Conservation (phyloP, 37 sponge, comb jelly and placozoan genomes). For the Aphrocallistes beatrix region DNA sequence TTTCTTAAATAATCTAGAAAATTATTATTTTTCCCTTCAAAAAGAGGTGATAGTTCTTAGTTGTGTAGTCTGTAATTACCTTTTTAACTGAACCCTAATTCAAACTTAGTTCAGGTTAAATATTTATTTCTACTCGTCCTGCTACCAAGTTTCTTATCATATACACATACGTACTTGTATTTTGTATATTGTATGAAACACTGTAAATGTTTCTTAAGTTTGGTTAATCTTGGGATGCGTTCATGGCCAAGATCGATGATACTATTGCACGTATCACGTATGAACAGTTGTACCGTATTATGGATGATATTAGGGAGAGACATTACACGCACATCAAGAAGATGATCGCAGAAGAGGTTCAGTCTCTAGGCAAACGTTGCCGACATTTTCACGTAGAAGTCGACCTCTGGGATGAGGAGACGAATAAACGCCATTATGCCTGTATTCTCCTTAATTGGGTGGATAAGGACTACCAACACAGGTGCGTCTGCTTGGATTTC, state of each 20-base stretch:
- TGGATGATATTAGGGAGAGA: neutral
- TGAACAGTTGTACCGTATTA: neutral
- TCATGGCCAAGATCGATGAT: neutral
- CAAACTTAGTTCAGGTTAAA: no score
- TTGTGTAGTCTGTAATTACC: no score
- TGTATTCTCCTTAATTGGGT: neutral
- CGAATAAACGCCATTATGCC: neutral
- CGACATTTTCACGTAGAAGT: neutral
- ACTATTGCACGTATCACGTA: neutral
- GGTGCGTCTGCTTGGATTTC: constrained; percentile 1
- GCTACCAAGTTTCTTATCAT: no score
- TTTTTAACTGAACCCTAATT: no score
- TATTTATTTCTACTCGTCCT: no score
- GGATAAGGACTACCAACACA: neutral
- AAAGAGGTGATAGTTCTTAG: no score
- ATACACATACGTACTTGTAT: no score
- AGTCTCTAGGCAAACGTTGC: neutral
- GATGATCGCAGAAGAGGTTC: neutral
- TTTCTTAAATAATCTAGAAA: no score
- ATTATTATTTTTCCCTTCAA: no score
- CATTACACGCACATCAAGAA: neutral
- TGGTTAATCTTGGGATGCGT: neutral
- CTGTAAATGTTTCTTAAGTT: no score
- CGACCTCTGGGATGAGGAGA: neutral
- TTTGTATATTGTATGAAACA: no score